Conservation (phyloP, 2,113 vertebrate species). For the Cariama cristata region DNA sequence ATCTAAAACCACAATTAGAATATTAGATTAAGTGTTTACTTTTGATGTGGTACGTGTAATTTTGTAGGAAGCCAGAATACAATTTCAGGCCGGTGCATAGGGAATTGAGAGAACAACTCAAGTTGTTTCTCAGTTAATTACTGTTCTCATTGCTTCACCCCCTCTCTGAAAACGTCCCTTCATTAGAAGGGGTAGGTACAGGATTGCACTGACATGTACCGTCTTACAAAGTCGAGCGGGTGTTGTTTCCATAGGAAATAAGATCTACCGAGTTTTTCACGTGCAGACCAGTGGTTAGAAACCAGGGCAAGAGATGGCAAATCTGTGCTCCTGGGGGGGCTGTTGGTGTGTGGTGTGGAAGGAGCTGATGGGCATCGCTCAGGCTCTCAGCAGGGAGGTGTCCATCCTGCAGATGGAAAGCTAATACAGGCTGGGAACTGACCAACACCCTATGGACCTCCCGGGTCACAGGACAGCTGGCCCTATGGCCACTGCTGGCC, state of each 20-base stretch:
- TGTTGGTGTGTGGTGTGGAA: not conserved
- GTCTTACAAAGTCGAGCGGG: not conserved
- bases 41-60: conserved; percentile 16
- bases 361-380: not conserved
- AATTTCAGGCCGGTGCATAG: not conserved
- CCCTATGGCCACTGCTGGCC: fast-evolving
- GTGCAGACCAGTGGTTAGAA: not conserved
- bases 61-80: not conserved
- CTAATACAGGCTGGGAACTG: not conserved
- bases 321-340: not conserved
- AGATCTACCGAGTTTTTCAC: not conserved
- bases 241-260: not conserved
- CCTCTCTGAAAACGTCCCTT: not conserved
- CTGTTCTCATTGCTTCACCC: not conserved
- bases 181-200: not conserved
- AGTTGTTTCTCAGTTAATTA: conserved; percentile 31
- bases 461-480: not conserved
- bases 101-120: conserved; percentile 27
- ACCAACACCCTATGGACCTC: too few species aligned
- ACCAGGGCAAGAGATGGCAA: fast-evolving
- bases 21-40: conserved; percentile 50
- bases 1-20: conserved; percentile 47
- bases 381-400: not conserved
- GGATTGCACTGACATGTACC: not conserved
- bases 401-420: fast-evolving